Evolutionary conservation across 2,113 vertebrate genomes (phyloP).

Genomic region (Lampris incognitus): DNA sequence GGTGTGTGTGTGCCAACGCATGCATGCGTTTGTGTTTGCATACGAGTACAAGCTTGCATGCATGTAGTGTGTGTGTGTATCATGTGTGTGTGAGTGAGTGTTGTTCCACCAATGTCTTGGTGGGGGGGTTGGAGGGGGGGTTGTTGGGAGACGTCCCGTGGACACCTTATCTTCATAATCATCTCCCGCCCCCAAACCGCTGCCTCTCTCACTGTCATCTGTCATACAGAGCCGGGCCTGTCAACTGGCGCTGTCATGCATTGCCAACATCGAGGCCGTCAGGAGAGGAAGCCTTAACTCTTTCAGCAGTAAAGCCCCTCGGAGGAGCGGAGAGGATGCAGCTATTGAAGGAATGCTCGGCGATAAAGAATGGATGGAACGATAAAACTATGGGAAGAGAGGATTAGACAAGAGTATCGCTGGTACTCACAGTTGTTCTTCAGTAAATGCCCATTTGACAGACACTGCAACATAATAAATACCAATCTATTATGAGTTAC

Average conservation of each 20-base stretch:
- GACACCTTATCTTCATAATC: slow-evolving; percentile 81
- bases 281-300: slow-evolving; percentile 77
- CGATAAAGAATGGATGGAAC: slow-evolving; percentile 51
- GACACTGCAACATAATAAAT: slow-evolving; percentile 1
- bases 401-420: slow-evolving; percentile 40
- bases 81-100: slow-evolving; percentile 4
- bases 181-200: slow-evolving; percentile 60
- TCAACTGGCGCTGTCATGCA: slow-evolving; percentile 81
- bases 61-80: slow-evolving; percentile 17
- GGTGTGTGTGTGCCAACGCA: slow-evolving; percentile 16
- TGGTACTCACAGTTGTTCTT: slow-evolving; percentile 33
- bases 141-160: slow-evolving; percentile 60
- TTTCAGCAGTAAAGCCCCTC: slow-evolving; percentile 54
- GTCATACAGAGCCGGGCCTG: slow-evolving; percentile 82
- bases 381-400: slow-evolving; percentile 51
- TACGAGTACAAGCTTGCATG: slow-evolving; percentile 27
- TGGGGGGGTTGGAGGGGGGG: slow-evolving; percentile 3
- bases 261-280: slow-evolving; percentile 74
- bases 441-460: slow-evolving; percentile 18
- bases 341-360: slow-evolving; percentile 70
- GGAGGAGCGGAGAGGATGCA: slow-evolving; percentile 63
- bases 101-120: slow-evolving; percentile 23
- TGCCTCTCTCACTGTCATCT: slow-evolving; percentile 80
- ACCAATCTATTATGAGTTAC: too few relatives aligned
- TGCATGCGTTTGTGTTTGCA: slow-evolving; percentile 11